Evolutionary conservation across 1,140 invertebrate species (phyloP), one percentile per base, ranked within the genome.

Genomic region (Thaumatotibia leucotreta): DNA sequence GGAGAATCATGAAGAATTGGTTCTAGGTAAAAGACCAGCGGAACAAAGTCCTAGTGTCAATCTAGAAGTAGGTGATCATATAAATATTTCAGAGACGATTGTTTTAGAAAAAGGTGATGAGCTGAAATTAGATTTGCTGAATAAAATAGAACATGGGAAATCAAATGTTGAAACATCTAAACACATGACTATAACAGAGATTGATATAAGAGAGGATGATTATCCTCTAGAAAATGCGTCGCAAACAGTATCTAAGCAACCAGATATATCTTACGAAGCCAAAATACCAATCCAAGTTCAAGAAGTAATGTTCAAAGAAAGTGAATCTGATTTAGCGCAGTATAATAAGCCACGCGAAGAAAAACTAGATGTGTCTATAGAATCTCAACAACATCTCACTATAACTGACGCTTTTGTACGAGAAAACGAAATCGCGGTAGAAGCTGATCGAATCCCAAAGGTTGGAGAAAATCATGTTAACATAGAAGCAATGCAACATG

Each of bases 301-400:
- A 66, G 77, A 87, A 76, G 62, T 83, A 27, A 64, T 78, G 33
- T 54, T 69, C 22, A 79, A 73, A 62, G 83, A 84, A 67, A 73
- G 73, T 23, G 77, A 77, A 54, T 9, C 49, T 8, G 63, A 62
- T 54, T 54, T 78, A n/a, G 2, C 50, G n/a, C 8, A 64, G 14
- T 31, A 67, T 24, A 50, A 27, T 31, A 27, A 62, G 33, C 39
- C 54, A 39, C 72, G 72, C 65, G 4, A 67, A 69, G 80, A 80
- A 74, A 73, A 68, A 39, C 31, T 72, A 11, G 49, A 62, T 24
- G 32, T 80, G 17, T 24, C 67, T 4, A 64, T 87, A 22, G 82
- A 89, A 65, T 73, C 79, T 8, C 79, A 83, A 65, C 69, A 78
- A 52, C 77, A 87, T 68, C 17, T 88, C 32, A 82, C 74, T 24